Evolutionary conservation across 1,140 invertebrate genomes (phyloP).

Genomic region (Octopus sinensis): DNA sequence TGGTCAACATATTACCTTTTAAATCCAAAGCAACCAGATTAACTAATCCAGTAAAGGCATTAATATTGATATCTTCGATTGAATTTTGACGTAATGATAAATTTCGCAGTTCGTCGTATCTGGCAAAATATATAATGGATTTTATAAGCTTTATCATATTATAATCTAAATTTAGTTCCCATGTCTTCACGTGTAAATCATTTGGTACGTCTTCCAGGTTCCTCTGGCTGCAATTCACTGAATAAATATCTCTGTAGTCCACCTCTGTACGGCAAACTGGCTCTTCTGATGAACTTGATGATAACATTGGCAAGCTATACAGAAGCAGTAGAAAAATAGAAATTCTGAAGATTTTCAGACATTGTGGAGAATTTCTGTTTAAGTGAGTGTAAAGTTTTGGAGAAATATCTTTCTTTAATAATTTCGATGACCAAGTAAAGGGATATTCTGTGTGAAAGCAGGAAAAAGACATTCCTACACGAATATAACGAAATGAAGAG

Average conservation of each 20-base stretch:
- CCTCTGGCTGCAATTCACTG: conserved; percentile 42
- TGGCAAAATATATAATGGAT: conserved; percentile 33
- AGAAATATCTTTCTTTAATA: too few relatives aligned
- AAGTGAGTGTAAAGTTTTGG: too few relatives aligned
- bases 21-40: conserved; percentile 43
- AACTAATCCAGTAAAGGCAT: conserved; percentile 38
- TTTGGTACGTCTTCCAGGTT: conserved; percentile 36
- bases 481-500: too few relatives aligned
- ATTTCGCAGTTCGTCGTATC: conserved; percentile 37
- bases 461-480: too few relatives aligned
- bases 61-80: conserved; percentile 32
- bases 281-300: neutral
- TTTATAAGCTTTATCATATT: conserved; percentile 36
- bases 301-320: neutral
- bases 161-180: conserved; percentile 37
- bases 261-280: neutral
- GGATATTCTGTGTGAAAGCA: too few relatives aligned
- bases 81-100: conserved; percentile 44
- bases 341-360: too few relatives aligned
- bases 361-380: too few relatives aligned
- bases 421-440: too few relatives aligned
- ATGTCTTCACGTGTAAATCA: conserved; percentile 39
- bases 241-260: conserved; percentile 26
- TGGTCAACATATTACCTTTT: conserved; percentile 39
- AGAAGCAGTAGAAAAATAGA: neutral